Conservation (phyloP, 2,888 invertebrate genomes). For the Rhingia rostrata region DNA sequence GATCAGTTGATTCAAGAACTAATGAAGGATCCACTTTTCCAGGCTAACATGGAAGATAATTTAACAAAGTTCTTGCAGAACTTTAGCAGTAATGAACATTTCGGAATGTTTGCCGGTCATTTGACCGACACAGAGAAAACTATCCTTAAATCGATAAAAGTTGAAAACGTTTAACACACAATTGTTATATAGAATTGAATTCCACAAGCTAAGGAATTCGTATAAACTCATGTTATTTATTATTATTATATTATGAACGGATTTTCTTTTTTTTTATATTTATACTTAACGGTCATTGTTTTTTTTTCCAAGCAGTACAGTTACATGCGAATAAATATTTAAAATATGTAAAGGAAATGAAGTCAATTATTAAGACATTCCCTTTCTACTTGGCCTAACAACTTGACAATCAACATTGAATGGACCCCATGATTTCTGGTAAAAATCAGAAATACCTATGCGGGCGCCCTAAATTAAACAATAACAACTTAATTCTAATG, state of each 20-base stretch:
- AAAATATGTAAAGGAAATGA: too few relatives aligned
- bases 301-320: neutral
- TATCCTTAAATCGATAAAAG: conserved; percentile 81
- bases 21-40: conserved; percentile 86
- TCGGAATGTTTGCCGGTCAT: conserved; percentile 85
- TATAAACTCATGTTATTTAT: conserved; percentile 54
- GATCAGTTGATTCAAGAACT: conserved; percentile 86
- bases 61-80: conserved; percentile 86
- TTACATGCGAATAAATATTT: neutral
- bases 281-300: neutral
- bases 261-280: conserved; percentile 55
- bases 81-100: conserved; percentile 86
- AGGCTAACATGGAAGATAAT: conserved; percentile 86
- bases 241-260: conserved; percentile 37
- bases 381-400: neutral
- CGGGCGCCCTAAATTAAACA: too few relatives aligned
- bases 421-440: neutral
- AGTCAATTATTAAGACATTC: too few relatives aligned
- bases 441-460: too few relatives aligned
- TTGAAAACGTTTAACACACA: conserved; percentile 59
- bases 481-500: too few relatives aligned
- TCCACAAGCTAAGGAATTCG: neutral
- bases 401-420: too few relatives aligned
- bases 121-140: conserved; percentile 85
- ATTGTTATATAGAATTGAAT: conserved; percentile 4